Evolutionary conservation across 2,113 vertebrate species (phyloP).

Genomic region (Spilogale gracilis): DNA sequence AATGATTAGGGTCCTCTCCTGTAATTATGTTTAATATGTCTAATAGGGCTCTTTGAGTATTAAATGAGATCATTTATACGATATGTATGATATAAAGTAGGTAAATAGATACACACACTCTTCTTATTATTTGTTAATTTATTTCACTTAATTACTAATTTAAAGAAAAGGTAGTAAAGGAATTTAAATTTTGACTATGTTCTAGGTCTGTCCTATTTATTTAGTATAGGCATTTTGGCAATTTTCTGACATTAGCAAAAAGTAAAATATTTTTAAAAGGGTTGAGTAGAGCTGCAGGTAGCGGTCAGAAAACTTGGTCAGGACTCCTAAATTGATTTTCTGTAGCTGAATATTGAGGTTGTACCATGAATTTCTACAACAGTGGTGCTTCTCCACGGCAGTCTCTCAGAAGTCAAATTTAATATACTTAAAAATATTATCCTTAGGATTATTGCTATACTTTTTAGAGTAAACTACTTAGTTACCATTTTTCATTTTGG

Average conservation of each 20-base stretch:
- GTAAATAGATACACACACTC: background rate
- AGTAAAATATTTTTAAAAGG: background rate
- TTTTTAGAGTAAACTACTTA: background rate
- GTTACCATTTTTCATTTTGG: conserved; percentile 40
- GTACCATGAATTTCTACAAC: background rate
- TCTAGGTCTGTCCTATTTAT: background rate
- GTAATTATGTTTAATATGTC: background rate
- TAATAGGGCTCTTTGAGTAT: background rate
- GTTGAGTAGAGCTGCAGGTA: background rate
- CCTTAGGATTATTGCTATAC: background rate
- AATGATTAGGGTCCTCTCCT: background rate
- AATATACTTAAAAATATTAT: conserved; percentile 9
- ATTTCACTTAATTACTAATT: conserved; percentile 16
- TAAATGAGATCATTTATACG: background rate
- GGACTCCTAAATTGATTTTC: conserved; percentile 1
- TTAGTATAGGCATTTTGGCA: background rate
- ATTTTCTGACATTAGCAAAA: conserved; percentile 17
- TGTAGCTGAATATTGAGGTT: background rate
- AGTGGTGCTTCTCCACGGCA: background rate
- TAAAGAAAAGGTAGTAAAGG: background rate
- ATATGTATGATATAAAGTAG: background rate
- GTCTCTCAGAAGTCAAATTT: conserved; percentile 1
- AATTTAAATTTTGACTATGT: background rate
- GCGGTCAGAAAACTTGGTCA: background rate
- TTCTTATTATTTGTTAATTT: background rate